Percentiles rank a stretch among this genome's conserved stretches.
These are phyloP conservation scores for Sebastes kiyomatsui DNA, from an alignment of 2,797 vertebrate species.

Conservation along the genomic window DNA sequence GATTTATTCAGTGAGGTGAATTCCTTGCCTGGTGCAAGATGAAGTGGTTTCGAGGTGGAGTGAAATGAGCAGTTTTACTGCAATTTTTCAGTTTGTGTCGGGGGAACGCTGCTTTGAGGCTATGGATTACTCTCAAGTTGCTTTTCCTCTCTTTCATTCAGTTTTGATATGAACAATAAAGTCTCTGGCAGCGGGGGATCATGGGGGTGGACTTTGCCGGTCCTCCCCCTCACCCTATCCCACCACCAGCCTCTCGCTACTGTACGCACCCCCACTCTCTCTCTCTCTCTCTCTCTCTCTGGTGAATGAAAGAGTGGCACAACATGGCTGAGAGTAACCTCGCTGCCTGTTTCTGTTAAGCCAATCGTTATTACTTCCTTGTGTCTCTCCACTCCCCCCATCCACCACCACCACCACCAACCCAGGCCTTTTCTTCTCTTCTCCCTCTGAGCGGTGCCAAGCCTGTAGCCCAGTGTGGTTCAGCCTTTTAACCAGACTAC, in stretches of 20 bases:
- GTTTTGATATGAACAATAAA: slow-evolving; percentile 38
- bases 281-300: not conserved
- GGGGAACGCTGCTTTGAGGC: not conserved
- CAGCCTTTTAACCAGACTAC: slow-evolving; percentile 25
- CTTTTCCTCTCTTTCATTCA: slow-evolving; percentile 10
- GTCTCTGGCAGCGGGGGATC: slow-evolving; percentile 17
- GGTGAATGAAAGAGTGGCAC: slow-evolving; percentile 40
- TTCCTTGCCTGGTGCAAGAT: slow-evolving; percentile 23
- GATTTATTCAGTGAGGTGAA: slow-evolving; percentile 44
- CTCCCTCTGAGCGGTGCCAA: slow-evolving; percentile 35
- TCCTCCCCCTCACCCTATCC: slow-evolving; percentile 43
- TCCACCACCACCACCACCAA: slow-evolving; percentile 9
- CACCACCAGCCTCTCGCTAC: slow-evolving; percentile 35
- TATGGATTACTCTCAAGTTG: not conserved
- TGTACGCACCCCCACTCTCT: slow-evolving; percentile 29
- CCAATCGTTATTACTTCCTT: slow-evolving; percentile 68
- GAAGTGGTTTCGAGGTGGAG: not conserved
- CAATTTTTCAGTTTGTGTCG: not conserved
- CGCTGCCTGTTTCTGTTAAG: slow-evolving; percentile 50
- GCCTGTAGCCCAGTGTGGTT: slow-evolving; percentile 28
- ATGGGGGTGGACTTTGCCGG: slow-evolving; percentile 2
- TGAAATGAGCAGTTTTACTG: not conserved
- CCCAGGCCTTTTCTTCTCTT: slow-evolving; percentile 52
- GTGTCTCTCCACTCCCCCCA: slow-evolving; percentile 34
- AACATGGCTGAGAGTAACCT: slow-evolving; percentile 73